phyloP scores from a whole-genome alignment of 2,113 vertebrate genomes.

The Aegotheles bennettii region DNA sequence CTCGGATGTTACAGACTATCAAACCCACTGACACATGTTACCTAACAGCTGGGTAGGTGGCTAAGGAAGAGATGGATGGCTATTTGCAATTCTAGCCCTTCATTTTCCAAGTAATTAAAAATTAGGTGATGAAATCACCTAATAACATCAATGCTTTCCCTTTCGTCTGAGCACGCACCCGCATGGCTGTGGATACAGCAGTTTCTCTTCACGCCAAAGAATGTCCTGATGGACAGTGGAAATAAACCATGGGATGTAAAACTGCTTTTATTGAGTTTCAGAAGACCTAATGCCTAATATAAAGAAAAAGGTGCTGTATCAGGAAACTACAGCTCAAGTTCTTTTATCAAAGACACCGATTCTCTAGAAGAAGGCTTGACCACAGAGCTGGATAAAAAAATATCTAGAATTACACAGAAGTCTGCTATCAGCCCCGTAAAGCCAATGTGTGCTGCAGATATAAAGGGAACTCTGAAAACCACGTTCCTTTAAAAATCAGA shows the following conservation, averaged over 20 bases:
- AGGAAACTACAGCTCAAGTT: neutral
- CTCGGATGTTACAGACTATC: neutral
- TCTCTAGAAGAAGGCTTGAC: neutral
- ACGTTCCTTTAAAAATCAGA: accelerated
- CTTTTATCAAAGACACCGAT: neutral
- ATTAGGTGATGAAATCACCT: neutral
- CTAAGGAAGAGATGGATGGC: neutral
- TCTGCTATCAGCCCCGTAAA: neutral
- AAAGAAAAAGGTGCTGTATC: neutral
- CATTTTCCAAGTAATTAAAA: neutral
- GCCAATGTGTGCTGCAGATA: neutral
- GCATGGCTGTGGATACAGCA: accelerated
- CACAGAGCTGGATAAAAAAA: neutral
- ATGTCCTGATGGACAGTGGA: neutral
- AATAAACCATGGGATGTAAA: neutral
- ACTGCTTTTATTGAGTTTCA: neutral
- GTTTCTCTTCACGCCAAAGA: neutral
- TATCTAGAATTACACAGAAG: neutral
- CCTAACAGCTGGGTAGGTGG: neutral
- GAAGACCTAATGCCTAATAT: neutral
- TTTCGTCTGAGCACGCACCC: neutral
- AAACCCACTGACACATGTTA: neutral
- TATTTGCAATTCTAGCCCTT: neutral
- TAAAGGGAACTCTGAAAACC: neutral
- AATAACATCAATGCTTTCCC: neutral